Conservation (phyloP, 2,113 vertebrate genomes). For the Myiopsitta monachus region DNA sequence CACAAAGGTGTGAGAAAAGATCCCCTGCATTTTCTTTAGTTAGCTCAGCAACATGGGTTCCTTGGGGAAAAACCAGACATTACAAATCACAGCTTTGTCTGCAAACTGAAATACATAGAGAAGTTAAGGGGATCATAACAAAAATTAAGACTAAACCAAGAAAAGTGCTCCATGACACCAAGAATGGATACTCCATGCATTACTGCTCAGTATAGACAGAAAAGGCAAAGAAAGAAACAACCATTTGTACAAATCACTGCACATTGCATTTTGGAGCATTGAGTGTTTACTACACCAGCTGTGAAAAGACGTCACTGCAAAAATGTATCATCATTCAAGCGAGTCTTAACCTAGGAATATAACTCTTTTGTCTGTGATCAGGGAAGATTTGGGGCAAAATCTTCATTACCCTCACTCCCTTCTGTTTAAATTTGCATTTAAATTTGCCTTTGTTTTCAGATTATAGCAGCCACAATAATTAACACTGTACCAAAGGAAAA, state of each 20-base stretch:
- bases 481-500: not conserved
- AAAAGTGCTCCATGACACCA: not conserved
- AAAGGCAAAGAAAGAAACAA: not conserved
- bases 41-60: not conserved
- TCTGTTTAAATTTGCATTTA: not conserved
- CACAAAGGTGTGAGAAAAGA: not conserved
- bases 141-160: not conserved
- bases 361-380: not conserved
- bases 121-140: not conserved
- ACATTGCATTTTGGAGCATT: not conserved
- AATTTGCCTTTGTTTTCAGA: not conserved
- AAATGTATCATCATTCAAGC: not conserved
- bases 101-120: slow-evolving; percentile 41
- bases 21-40: not conserved
- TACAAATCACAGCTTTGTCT: not conserved
- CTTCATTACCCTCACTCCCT: not conserved
- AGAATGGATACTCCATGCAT: not conserved
- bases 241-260: not conserved
- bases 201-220: not conserved
- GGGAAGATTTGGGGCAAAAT: not conserved
- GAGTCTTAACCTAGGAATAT: not conserved
- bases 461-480: not conserved
- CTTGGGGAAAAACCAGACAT: not conserved
- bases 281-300: not conserved
- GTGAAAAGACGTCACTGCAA: not conserved